phyloP scores from a whole-genome alignment of 2,113 vertebrate species.

The Microcebus ravelobensis region DNA sequence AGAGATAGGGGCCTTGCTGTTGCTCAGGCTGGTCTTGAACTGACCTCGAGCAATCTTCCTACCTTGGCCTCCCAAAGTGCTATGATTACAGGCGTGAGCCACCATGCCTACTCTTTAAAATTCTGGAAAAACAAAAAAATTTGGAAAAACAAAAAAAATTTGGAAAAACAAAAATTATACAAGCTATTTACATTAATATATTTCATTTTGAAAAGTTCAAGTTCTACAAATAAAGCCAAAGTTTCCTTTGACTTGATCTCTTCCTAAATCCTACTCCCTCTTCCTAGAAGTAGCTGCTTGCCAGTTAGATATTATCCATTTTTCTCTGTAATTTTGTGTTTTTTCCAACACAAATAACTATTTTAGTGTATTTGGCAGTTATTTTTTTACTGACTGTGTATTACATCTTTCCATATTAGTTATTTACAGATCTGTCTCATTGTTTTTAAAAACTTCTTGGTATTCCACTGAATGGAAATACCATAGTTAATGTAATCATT shows the following conservation, averaged over 20 bases:
- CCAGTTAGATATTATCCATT: background rate
- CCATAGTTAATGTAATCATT: background rate
- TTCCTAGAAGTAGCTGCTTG: background rate
- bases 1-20: no score
- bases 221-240: background rate
- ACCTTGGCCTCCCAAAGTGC: no score
- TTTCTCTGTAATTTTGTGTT: background rate
- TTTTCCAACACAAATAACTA: background rate
- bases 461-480: slow-evolving; percentile 14
- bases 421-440: background rate
- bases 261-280: background rate
- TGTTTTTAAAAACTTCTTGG: slow-evolving; percentile 28
- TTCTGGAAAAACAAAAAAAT: background rate
- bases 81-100: no score
- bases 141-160: background rate
- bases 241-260: background rate
- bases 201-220: background rate
- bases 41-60: no score
- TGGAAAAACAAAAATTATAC: background rate
- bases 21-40: no score
- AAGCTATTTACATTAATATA: background rate
- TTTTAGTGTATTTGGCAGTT: background rate
- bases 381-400: background rate
- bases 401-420: background rate
- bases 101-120: no score